phyloP scores from a whole-genome alignment of 2,797 vertebrate genomes.

The Chiroxiphia lanceolata region DNA sequence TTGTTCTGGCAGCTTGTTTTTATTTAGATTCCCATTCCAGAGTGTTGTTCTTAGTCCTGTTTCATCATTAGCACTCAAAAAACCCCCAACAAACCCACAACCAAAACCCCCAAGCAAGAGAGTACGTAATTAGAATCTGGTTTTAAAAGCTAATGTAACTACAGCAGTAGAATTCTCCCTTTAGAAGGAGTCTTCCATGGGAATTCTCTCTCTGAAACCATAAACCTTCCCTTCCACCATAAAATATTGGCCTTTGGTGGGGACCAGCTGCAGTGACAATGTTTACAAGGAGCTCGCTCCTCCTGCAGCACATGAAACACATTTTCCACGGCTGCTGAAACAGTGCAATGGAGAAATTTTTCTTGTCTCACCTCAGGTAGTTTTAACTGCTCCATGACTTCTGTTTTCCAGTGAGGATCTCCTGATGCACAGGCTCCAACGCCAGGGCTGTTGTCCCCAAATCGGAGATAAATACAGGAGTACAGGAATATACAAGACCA shows the following conservation, averaged over 20 bases:
- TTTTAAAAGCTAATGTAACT: background rate
- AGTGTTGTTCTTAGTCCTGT: background rate
- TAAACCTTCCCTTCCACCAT: background rate
- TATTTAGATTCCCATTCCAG: background rate
- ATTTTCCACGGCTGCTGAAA: background rate
- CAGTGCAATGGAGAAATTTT: background rate
- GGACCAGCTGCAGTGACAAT: background rate
- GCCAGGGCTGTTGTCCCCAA: background rate
- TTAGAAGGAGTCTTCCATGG: background rate
- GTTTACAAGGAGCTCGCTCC: background rate
- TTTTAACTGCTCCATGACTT: background rate
- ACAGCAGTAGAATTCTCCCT: background rate
- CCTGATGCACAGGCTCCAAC: accelerated
- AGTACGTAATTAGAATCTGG: background rate
- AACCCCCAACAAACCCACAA: too few relatives aligned
- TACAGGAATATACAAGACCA: background rate
- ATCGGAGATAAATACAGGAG: background rate
- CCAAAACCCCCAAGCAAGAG: background rate
- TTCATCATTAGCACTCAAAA: background rate
- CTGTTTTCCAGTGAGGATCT: background rate
- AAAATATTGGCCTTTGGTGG: background rate
- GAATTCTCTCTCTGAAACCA: background rate
- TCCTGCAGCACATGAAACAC: background rate
- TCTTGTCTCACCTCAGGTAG: background rate
- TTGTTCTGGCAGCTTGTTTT: background rate